Evolutionary conservation across 2,888 invertebrate genomes (phyloP).

Genomic region (Parnassius smintheus): DNA sequence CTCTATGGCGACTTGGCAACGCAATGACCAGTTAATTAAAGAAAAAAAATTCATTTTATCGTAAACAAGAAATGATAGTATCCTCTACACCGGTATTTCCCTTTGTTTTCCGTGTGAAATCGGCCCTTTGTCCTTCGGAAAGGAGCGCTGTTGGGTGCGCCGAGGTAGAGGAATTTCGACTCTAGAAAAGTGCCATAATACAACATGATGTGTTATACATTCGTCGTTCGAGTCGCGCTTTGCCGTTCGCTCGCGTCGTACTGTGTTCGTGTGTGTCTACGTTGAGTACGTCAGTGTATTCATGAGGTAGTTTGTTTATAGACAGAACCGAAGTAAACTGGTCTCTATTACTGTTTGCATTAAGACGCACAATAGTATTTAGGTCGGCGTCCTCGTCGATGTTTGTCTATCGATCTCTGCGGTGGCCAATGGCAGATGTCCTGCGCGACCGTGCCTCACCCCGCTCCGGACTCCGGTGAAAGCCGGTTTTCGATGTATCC

Average conservation of each 20-base stretch:
- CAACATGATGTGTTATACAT: slow-evolving; percentile 69
- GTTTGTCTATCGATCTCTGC: slow-evolving; percentile 84
- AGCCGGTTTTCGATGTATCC: slow-evolving; percentile 61
- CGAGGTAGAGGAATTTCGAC: slow-evolving; percentile 74
- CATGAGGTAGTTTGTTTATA: slow-evolving; percentile 83
- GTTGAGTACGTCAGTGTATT: slow-evolving; percentile 66
- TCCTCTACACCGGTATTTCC: slow-evolving; percentile 64
- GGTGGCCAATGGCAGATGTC: slow-evolving; percentile 84
- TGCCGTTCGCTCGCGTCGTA: slow-evolving; percentile 69
- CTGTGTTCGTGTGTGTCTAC: slow-evolving; percentile 67
- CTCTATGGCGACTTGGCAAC: slow-evolving; percentile 67
- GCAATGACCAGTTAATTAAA: slow-evolving; percentile 54
- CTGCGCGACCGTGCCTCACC: slow-evolving; percentile 76
- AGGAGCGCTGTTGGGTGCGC: slow-evolving; percentile 71
- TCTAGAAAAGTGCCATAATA: slow-evolving; percentile 77
- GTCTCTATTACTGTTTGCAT: slow-evolving; percentile 50
- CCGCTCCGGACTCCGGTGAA: slow-evolving; percentile 65
- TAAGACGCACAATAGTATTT: slow-evolving; percentile 71
- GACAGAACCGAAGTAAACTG: slow-evolving; percentile 61
- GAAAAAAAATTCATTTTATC: slow-evolving; percentile 48
- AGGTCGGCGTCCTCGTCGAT: slow-evolving; percentile 78
- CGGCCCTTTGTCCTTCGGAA: slow-evolving; percentile 75
- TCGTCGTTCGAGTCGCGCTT: slow-evolving; percentile 61
- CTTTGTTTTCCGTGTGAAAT: slow-evolving; percentile 76
- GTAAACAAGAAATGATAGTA: slow-evolving; percentile 57